Percentiles rank a stretch among this genome's conserved stretches.
phyloP scores from a whole-genome alignment of 2,113 vertebrate species.

The Pao palembangensis region DNA sequence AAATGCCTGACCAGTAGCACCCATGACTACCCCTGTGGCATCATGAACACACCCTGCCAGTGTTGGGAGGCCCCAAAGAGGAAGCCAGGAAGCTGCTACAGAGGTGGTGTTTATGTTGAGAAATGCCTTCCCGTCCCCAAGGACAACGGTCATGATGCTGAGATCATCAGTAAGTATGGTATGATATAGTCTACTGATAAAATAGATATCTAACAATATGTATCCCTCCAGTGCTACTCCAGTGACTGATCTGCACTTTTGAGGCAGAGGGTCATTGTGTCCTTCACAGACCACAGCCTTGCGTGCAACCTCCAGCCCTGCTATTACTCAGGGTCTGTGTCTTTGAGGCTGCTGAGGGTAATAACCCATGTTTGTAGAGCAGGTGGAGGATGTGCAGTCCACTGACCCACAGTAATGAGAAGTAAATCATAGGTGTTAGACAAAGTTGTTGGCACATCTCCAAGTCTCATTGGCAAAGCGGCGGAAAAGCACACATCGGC shows the following conservation, averaged over 20 bases:
- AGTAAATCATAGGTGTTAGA: constrained; percentile 53
- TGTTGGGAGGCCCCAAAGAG: constrained; percentile 84
- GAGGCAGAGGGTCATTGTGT: constrained; percentile 10
- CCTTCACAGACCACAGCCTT: neutral
- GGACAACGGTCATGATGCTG: constrained; percentile 77
- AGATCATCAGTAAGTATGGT: constrained; percentile 83
- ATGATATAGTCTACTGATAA: neutral
- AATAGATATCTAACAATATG: neutral
- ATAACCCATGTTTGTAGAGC: constrained; percentile 33
- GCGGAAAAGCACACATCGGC: constrained; percentile 37
- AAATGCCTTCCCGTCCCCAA: constrained; percentile 84
- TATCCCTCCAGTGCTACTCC: too few relatives aligned
- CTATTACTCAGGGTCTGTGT: constrained; percentile 12
- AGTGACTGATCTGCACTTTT: too few relatives aligned
- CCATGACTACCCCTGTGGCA: constrained; percentile 91
- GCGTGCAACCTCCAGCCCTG: constrained; percentile 9
- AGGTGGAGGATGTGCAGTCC: constrained; percentile 25
- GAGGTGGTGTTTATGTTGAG: constrained; percentile 87
- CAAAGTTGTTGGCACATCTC: constrained; percentile 4
- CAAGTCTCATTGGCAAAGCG: constrained; percentile 37
- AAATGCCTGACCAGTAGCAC: constrained; percentile 89
- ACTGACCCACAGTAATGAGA: constrained; percentile 38
- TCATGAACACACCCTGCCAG: constrained; percentile 96
- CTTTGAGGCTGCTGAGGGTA: constrained; percentile 25
- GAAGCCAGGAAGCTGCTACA: constrained; percentile 86